These are phyloP conservation scores for Anolis carolinensis DNA, from an alignment of 2,113 vertebrate species.

Conservation along the genomic window DNA sequence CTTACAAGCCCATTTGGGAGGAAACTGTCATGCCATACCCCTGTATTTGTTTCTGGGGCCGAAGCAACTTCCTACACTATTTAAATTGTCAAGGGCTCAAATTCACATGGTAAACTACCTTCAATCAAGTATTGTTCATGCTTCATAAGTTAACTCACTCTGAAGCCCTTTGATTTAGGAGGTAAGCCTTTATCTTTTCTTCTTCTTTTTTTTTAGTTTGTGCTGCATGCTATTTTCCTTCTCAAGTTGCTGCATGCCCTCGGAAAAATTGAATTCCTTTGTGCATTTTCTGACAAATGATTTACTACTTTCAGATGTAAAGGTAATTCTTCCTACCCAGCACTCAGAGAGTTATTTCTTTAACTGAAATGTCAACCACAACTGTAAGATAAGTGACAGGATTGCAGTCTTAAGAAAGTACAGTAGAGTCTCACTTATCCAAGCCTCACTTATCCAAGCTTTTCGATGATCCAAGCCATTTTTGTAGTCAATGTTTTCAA, in stretches of 20 bases:
- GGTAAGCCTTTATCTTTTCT: background rate
- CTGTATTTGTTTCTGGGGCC: background rate
- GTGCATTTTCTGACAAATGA: conserved; percentile 37
- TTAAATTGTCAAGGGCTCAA: conserved; percentile 36
- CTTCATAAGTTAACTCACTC: background rate
- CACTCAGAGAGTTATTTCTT: conserved; percentile 46
- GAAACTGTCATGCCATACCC: background rate
- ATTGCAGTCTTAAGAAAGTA: too few relatives aligned
- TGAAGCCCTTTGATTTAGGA: background rate
- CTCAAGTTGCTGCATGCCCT: conserved; percentile 28
- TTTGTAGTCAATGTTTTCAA: too few relatives aligned
- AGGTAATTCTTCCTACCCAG: conserved; percentile 21
- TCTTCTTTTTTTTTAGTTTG: too few relatives aligned
- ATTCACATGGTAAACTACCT: conserved; percentile 37
- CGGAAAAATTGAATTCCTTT: conserved; percentile 34
- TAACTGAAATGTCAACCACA: background rate
- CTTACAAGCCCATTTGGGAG: conserved; percentile 21
- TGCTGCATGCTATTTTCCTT: background rate
- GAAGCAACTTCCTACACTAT: background rate
- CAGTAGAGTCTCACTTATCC: too few relatives aligned
- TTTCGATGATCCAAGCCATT: too few relatives aligned
- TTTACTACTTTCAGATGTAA: conserved; percentile 40
- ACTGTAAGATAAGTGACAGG: background rate
- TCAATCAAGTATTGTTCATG: conserved; percentile 45
- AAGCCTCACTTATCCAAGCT: too few relatives aligned